These are phyloP conservation scores for Plebejus melissa DNA, from an alignment of 2,888 invertebrate genomes.

Conservation along the genomic window DNA sequence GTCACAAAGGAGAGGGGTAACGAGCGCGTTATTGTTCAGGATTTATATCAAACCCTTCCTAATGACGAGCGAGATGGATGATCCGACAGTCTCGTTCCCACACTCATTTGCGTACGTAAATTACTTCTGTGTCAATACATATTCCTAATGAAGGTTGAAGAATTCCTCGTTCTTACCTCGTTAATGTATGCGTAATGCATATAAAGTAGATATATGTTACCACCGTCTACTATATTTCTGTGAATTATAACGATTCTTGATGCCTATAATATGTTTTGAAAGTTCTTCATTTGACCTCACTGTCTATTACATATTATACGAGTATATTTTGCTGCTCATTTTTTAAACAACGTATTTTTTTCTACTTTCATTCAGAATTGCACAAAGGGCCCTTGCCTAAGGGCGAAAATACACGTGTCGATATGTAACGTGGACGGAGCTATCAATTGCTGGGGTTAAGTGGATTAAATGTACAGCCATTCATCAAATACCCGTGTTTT, in stretches of 20 bases:
- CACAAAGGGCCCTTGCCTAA: not conserved
- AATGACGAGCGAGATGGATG: slow-evolving; percentile 27
- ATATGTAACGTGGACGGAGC: not conserved
- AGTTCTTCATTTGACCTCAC: too few species aligned
- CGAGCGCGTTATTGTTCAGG: slow-evolving; percentile 36
- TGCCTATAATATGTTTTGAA: too few species aligned
- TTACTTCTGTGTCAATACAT: not conserved
- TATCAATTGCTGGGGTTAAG: slow-evolving; percentile 11
- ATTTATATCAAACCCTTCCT: slow-evolving; percentile 36
- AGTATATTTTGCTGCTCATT: too few species aligned
- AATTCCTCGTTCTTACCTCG: not conserved
- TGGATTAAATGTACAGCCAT: slow-evolving; percentile 5
- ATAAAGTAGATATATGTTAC: too few species aligned
- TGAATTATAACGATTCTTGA: too few species aligned
- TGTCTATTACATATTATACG: too few species aligned
- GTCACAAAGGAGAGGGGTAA: slow-evolving; percentile 31
- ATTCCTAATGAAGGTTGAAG: not conserved
- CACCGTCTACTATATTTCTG: too few species aligned
- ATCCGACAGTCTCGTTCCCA: not conserved
- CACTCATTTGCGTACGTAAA: slow-evolving; percentile 28
- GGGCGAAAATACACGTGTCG: not conserved
- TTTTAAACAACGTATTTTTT: too few species aligned
- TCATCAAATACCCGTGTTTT: not conserved
- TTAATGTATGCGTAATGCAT: too few species aligned
- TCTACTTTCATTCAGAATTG: not conserved